A percentile compares a stretch with the other conserved stretches of the same genome.
phyloP scores from a whole-genome alignment of 2,888 invertebrate genomes.

The Drymonia ruficornis region DNA sequence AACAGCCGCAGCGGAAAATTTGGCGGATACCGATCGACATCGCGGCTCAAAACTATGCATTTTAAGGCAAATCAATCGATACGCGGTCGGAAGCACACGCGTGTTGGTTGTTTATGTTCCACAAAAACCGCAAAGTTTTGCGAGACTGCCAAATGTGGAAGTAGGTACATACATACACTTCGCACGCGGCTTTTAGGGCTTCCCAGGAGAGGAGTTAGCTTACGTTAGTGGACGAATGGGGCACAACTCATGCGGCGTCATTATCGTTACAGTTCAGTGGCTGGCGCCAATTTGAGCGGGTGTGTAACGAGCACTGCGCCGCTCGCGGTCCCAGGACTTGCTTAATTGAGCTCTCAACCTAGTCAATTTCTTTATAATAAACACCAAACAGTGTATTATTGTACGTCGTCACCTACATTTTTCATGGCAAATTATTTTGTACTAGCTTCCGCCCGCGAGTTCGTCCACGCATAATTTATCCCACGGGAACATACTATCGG shows the following conservation, averaged over 20 bases:
- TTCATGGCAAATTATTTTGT: too few species aligned
- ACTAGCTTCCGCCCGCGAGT: too few species aligned
- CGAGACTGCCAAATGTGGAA: slow-evolving; percentile 76
- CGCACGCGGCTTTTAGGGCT: slow-evolving; percentile 71
- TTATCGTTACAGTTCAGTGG: slow-evolving; percentile 76
- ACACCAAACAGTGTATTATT: slow-evolving; percentile 31
- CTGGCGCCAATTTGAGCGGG: slow-evolving; percentile 71
- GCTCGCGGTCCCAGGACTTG: slow-evolving; percentile 64
- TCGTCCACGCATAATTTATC: too few species aligned
- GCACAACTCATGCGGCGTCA: slow-evolving; percentile 67
- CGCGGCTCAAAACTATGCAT: slow-evolving; percentile 75
- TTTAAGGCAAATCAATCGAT: slow-evolving; percentile 81
- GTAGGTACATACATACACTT: slow-evolving; percentile 51
- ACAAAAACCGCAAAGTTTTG: slow-evolving; percentile 78
- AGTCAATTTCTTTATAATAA: slow-evolving; percentile 61
- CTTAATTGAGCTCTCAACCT: slow-evolving; percentile 64
- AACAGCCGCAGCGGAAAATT: slow-evolving; percentile 75
- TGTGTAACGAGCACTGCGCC: slow-evolving; percentile 68
- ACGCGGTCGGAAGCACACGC: slow-evolving; percentile 72
- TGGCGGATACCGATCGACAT: slow-evolving; percentile 75
- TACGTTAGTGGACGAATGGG: slow-evolving; percentile 68
- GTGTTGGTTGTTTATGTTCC: slow-evolving; percentile 80
- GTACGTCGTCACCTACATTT: too few species aligned
- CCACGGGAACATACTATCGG: too few species aligned
- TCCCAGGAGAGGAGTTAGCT: slow-evolving; percentile 76